phyloP scores from a whole-genome alignment of 1,140 invertebrate genomes.

The Papilio glaucus region DNA sequence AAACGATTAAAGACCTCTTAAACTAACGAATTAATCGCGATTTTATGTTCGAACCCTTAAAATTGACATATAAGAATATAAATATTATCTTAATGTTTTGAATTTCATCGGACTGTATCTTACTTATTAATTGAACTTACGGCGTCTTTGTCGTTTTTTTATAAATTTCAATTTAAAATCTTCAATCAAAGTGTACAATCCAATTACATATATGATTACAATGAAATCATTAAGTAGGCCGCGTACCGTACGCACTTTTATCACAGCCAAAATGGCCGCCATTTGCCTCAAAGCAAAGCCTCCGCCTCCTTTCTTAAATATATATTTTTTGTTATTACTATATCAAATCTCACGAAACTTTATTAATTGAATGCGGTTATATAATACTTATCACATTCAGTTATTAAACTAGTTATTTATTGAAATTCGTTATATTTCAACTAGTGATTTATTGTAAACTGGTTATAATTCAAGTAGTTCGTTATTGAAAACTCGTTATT shows the following conservation, averaged over 20 bases:
- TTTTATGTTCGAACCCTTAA: background rate
- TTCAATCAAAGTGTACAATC: background rate
- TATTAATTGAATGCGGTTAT: constrained; percentile 18
- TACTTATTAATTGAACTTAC: too few species aligned
- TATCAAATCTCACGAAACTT: constrained; percentile 36
- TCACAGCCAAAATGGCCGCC: constrained; percentile 74
- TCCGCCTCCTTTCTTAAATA: background rate
- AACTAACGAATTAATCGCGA: constrained; percentile 6
- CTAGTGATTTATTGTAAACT: too few species aligned
- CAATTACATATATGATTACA: background rate
- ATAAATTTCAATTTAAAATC: too few species aligned
- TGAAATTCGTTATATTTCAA: background rate
- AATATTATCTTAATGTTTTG: background rate
- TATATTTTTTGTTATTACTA: constrained; percentile 21
- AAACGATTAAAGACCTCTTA: constrained; percentile 14
- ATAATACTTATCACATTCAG: background rate
- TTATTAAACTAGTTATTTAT: background rate
- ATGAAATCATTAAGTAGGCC: constrained; percentile 37
- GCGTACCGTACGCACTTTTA: constrained; percentile 47
- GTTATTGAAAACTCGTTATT: too few species aligned
- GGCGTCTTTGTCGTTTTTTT: too few species aligned
- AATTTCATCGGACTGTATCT: background rate
- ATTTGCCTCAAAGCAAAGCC: constrained; percentile 41
- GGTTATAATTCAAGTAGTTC: too few species aligned
- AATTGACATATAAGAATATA: constrained; percentile 2